These are phyloP conservation scores for Amyelois transitella DNA, from an alignment of 1,140 invertebrate species.

Conservation along the genomic window DNA sequence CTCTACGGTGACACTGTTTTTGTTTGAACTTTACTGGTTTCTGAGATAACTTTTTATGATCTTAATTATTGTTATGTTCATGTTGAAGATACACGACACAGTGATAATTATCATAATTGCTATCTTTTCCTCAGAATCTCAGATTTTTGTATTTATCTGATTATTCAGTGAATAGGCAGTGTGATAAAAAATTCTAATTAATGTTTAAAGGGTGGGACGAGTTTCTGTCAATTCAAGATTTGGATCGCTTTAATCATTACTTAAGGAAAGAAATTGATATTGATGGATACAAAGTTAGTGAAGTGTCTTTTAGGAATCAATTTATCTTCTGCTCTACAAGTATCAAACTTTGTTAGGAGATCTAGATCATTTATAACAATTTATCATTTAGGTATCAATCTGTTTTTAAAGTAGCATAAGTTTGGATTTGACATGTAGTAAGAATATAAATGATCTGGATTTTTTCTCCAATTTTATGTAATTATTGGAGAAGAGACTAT, in stretches of 20 bases:
- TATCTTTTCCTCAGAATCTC: slow-evolving; percentile 42
- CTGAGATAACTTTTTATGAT: slow-evolving; percentile 61
- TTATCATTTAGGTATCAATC: not conserved
- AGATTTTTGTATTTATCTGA: slow-evolving; percentile 8
- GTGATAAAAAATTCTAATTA: not conserved
- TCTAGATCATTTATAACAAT: not conserved
- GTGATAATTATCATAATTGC: slow-evolving; percentile 67
- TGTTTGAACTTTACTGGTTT: slow-evolving; percentile 65
- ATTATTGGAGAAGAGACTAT: too few species aligned
- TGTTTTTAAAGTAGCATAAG: not conserved
- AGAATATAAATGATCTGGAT: not conserved
- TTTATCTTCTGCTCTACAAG: not conserved
- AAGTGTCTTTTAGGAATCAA: not conserved
- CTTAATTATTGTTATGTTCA: slow-evolving; percentile 61
- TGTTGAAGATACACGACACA: slow-evolving; percentile 42
- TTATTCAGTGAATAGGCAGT: too few species aligned
- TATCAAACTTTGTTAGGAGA: not conserved
- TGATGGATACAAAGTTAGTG: not conserved
- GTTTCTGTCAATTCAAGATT: not conserved
- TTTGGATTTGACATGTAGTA: not conserved
- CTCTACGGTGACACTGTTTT: slow-evolving; percentile 51
- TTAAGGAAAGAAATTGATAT: not conserved
- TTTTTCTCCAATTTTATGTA: too few species aligned
- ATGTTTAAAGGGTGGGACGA: not conserved
- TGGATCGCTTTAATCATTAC: not conserved